phyloP scores from a whole-genome alignment of 2,113 vertebrate species.

The Lepus americanus region DNA sequence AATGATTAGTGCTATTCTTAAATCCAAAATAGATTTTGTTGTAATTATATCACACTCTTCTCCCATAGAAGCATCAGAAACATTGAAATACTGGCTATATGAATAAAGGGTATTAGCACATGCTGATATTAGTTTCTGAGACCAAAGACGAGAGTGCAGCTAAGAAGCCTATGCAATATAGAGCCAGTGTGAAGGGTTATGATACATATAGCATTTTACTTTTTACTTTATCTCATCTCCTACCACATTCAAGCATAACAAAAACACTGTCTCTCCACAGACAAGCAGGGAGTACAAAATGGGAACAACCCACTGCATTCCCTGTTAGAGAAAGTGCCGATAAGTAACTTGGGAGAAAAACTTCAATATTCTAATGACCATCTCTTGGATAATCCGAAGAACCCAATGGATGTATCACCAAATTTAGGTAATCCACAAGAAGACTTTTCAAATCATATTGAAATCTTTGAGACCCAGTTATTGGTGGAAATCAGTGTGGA shows the following conservation, averaged over 20 bases:
- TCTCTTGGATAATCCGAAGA: conserved; percentile 68
- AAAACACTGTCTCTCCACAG: conserved; percentile 75
- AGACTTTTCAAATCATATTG: conserved; percentile 46
- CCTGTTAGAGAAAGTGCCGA: conserved; percentile 78
- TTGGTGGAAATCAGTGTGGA: conserved; percentile 75
- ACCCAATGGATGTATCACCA: not conserved
- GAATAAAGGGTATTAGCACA: not conserved
- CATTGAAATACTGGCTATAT: not conserved
- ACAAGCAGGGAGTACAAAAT: conserved; percentile 85
- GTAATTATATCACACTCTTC: conserved; percentile 25
- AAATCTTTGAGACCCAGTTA: conserved; percentile 74
- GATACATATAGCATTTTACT: not conserved
- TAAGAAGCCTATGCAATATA: not conserved
- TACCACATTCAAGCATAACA: conserved; percentile 21
- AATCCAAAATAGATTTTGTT: not conserved
- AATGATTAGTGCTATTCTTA: conserved; percentile 36
- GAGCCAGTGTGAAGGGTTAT: not conserved
- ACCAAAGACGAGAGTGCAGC: not conserved
- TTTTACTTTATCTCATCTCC: conserved; percentile 19
- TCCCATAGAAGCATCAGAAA: not conserved
- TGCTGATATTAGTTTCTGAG: not conserved
- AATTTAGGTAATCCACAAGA: conserved; percentile 47
- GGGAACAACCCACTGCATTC: conserved; percentile 82
- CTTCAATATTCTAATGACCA: conserved; percentile 59
- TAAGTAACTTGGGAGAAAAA: conserved; percentile 61